Evolutionary conservation across 1,140 invertebrate species (phyloP).

Genomic region (Ectropis grisescens): DNA sequence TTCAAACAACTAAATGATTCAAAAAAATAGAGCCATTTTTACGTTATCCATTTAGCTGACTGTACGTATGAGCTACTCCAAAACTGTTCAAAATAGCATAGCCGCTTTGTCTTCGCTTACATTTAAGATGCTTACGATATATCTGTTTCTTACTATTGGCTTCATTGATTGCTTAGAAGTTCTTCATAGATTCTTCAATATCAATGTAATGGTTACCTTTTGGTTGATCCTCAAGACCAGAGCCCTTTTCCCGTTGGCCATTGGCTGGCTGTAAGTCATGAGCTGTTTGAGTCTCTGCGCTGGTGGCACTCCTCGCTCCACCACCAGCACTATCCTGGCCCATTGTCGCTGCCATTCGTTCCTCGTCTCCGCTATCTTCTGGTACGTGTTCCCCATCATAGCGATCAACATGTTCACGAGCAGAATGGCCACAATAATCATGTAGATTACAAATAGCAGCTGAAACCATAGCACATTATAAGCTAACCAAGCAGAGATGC

Average conservation of each 20-base stretch:
- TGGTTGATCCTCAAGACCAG: slow-evolving; percentile 89
- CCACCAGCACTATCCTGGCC: slow-evolving; percentile 96
- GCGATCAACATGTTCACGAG: slow-evolving; percentile 99
- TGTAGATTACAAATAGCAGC: slow-evolving; percentile 94
- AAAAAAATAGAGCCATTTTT: no score
- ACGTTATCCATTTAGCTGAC: no score
- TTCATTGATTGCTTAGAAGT: no score
- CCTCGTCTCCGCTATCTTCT: slow-evolving; percentile 95
- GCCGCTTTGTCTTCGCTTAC: no score
- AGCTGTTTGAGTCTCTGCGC: slow-evolving; percentile 87
- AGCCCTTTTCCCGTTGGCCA: slow-evolving; percentile 91
- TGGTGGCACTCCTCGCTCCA: slow-evolving; percentile 94
- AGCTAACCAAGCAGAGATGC: no score
- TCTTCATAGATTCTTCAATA: no score
- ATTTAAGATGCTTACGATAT: no score
- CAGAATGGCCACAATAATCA: slow-evolving; percentile 95
- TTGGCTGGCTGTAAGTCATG: slow-evolving; percentile 94
- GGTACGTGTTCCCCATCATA: slow-evolving; percentile 99
- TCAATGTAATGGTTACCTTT: no score
- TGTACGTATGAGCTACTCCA: no score
- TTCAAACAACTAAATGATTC: no score
- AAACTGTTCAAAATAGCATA: no score
- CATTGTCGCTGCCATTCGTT: slow-evolving; percentile 99
- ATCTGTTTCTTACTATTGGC: no score
- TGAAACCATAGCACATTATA: slow-evolving; percentile 64